Base-by-base conservation (phyloP, 2,113 vertebrate species). In the Heterotilapia buettikoferi region DNA sequence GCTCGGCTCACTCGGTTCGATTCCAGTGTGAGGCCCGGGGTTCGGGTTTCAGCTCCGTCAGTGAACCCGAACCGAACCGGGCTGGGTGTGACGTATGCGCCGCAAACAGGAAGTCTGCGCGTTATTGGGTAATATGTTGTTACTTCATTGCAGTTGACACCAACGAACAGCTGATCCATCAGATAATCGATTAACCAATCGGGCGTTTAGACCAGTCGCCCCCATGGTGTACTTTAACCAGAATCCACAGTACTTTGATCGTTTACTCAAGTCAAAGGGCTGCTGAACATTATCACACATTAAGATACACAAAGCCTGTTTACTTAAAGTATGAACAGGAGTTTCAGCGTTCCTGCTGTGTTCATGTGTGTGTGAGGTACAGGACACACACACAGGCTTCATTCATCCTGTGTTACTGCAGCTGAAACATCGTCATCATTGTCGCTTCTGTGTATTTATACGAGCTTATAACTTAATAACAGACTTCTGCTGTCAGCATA, bases 51-150 rank as follows among this genome's bases (percentile, higher is more conserved):
- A 50, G 16, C 71, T 50, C 71, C 24, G 43, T 31, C 26, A 50
- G 43, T 78, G 14, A 78, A 31, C 43, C 71, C 14, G 21, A 73
- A n/a, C 61, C 66, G 66, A 71, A 78, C 71, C 71, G 73, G 18
- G 16, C 16, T 78, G 10, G 9, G 45, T 78, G 26, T 50, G 45
- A 78, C 45, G 26, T n/a, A n/a, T n/a, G 43, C 73, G 24, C 45
- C 26, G 73, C 73, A 24, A 89, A 93, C 87, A 80, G 90, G 88
- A 92, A 92, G 87, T 89, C 6, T 31, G 26, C 43, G 29, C 79
- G 59, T 82, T 47, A 4, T 80, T 80, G 50, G 68, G 66, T 83
- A 84, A 89, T 3, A 10, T 31, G 38, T 6, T 7, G 63, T 38
- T 26, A 5, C 63, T 52, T 10, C 66, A 83, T 33, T 19, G 5